A percentile compares a stretch with the other conserved stretches of the same genome.
phyloP scores from a whole-genome alignment of 1,140 invertebrate genomes.

The Drosophila dunni region DNA sequence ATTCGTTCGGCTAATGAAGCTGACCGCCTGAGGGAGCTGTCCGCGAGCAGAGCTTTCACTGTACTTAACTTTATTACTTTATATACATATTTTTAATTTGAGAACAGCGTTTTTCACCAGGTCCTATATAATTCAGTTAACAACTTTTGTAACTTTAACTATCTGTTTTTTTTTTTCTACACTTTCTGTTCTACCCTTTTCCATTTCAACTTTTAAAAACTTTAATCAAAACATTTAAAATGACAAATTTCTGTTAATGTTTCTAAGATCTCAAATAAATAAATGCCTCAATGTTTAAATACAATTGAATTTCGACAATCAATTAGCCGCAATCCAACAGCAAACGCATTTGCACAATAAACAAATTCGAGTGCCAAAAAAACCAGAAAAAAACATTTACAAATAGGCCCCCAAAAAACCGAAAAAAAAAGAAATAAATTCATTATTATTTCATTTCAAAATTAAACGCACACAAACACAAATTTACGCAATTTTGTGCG shows the following conservation, averaged over 20 bases:
- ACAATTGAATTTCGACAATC: constrained; percentile 24
- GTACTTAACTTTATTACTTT: no score
- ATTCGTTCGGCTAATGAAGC: no score
- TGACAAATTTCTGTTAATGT: neutral
- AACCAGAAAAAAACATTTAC: constrained; percentile 34
- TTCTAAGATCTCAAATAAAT: neutral
- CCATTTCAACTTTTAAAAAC: no score
- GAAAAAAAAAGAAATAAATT: constrained; percentile 30
- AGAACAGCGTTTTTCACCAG: no score
- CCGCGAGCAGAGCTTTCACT: no score
- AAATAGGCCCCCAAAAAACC: constrained; percentile 36
- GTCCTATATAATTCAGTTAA: no score
- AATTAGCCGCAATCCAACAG: constrained; percentile 28
- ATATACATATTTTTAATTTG: no score
- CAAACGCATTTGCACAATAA: constrained; percentile 45
- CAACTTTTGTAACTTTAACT: no score
- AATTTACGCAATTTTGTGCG: constrained; percentile 37
- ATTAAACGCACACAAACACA: constrained; percentile 56
- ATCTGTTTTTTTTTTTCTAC: no score
- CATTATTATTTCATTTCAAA: constrained; percentile 56
- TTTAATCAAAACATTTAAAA: no score
- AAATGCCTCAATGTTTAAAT: neutral
- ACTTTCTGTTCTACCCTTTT: no score
- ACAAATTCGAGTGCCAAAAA: constrained; percentile 58
- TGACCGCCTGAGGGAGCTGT: no score